These are phyloP conservation scores for Phyllostomus discolor DNA, from an alignment of 2,113 vertebrate species.

Conservation along the genomic window DNA sequence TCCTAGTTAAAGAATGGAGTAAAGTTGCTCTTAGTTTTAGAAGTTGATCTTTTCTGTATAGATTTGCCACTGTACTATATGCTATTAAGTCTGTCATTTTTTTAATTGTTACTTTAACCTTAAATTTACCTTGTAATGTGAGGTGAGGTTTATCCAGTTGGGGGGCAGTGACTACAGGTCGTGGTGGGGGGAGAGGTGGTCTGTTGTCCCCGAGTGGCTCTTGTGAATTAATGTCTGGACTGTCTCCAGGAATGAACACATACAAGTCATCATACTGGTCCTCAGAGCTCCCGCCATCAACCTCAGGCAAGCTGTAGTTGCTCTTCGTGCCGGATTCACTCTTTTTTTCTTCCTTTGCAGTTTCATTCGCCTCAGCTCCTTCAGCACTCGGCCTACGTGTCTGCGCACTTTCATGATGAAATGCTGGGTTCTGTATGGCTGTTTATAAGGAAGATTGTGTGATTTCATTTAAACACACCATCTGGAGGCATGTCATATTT, in stretches of 20 bases:
- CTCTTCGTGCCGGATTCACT: not conserved
- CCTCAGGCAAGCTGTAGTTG: conserved; percentile 28
- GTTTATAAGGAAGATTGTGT: conserved; percentile 53
- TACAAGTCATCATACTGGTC: conserved; percentile 75
- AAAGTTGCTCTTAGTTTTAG: not conserved
- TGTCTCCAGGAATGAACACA: conserved; percentile 66
- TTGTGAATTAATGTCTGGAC: not conserved
- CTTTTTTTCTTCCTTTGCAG: not conserved
- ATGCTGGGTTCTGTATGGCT: conserved; percentile 32
- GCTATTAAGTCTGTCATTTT: not conserved
- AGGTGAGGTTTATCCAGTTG: conserved; percentile 69
- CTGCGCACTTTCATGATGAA: not conserved
- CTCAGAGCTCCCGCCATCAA: not conserved
- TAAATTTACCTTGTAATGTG: conserved; percentile 81
- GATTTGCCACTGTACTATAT: not conserved
- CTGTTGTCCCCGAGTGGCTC: conserved; percentile 51
- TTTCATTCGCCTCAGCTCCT: not conserved
- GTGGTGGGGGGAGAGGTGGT: conserved; percentile 84
- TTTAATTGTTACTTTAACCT: not conserved
- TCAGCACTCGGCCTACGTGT: not conserved
- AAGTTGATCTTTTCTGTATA: not conserved
- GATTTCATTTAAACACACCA: conserved; percentile 64
- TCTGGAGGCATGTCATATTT: conserved; percentile 66
- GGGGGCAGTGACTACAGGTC: conserved; percentile 64
- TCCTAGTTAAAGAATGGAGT: not conserved